These are phyloP conservation scores for Cisticola juncidis DNA, from an alignment of 2,113 vertebrate genomes.

Conservation along the genomic window DNA sequence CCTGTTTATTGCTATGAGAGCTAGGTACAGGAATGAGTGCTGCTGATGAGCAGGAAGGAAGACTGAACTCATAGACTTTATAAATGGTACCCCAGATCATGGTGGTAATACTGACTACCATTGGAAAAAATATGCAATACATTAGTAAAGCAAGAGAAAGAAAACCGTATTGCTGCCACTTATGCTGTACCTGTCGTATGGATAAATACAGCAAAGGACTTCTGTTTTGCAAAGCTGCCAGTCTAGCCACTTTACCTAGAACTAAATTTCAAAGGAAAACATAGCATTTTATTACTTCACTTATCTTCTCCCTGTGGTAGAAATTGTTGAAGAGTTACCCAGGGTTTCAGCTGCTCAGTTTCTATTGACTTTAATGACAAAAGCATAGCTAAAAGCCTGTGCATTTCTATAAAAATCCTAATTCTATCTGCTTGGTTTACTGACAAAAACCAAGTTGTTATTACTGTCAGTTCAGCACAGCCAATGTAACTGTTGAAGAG, in stretches of 20 bases:
- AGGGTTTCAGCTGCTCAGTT: constrained; percentile 18
- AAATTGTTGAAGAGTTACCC: constrained; percentile 17
- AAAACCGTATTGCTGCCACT: not conserved
- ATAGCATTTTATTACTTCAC: constrained; percentile 15
- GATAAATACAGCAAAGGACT: constrained; percentile 31
- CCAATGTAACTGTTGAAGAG: constrained; percentile 30
- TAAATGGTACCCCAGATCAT: not conserved
- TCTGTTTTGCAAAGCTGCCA: constrained; percentile 20
- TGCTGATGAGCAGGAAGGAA: not conserved
- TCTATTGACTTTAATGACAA: constrained; percentile 56
- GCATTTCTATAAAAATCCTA: constrained; percentile 45
- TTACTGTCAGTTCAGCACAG: constrained; percentile 46
- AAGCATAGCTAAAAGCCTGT: constrained; percentile 16
- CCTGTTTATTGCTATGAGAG: not conserved
- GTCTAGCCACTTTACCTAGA: constrained; percentile 9
- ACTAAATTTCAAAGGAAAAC: constrained; percentile 51
- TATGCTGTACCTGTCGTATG: not conserved
- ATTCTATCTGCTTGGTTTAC: constrained; percentile 47
- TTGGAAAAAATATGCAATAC: not conserved
- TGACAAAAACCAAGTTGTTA: constrained; percentile 44
- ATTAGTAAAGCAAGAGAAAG: not conserved
- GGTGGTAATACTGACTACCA: not conserved
- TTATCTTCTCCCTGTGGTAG: constrained; percentile 24
- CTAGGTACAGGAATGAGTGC: not conserved
- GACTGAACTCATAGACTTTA: not conserved